These are phyloP conservation scores for Stegodyphus dumicola DNA, from an alignment of 1,140 invertebrate species.

Conservation along the genomic window DNA sequence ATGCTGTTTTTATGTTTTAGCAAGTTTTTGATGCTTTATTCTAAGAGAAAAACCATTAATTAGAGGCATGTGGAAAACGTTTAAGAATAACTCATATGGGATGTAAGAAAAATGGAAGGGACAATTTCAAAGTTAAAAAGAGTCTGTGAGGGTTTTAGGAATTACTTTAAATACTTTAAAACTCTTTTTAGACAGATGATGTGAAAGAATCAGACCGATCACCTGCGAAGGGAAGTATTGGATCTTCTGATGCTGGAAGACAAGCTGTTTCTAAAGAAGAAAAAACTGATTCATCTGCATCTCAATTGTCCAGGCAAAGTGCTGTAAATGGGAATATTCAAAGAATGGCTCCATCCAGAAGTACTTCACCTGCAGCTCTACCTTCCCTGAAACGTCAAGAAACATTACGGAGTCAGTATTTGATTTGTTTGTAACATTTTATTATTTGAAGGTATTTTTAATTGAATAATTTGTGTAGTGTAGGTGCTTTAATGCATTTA, in stretches of 20 bases:
- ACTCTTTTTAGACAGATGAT: not conserved
- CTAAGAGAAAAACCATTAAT: too few relatives aligned
- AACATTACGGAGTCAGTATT: constrained; percentile 40
- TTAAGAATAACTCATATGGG: too few relatives aligned
- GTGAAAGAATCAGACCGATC: constrained; percentile 23
- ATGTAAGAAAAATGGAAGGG: too few relatives aligned
- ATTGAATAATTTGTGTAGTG: not conserved
- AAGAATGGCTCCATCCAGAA: constrained; percentile 34
- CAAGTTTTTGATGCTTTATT: too few relatives aligned
- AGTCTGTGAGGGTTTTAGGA: too few relatives aligned
- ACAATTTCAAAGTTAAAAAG: too few relatives aligned
- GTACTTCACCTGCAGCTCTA: constrained; percentile 51
- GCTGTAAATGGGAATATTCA: constrained; percentile 61
- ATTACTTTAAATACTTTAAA: too few relatives aligned
- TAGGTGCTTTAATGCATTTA: too few relatives aligned
- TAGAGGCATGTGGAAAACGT: too few relatives aligned
- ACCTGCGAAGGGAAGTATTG: constrained; percentile 37
- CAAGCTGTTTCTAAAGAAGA: not conserved
- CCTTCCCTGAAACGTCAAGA: constrained; percentile 47
- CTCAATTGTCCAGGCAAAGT: constrained; percentile 15
- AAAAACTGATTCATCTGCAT: constrained; percentile 5
- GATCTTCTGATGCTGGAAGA: constrained; percentile 10
- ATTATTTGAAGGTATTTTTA: not conserved
- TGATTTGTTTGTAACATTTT: not conserved
- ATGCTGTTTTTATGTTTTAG: too few relatives aligned